Percentiles rank a stretch among this genome's conserved stretches.
Conservation (phyloP, 2,113 vertebrate genomes). For the Anguilla rostrata region DNA sequence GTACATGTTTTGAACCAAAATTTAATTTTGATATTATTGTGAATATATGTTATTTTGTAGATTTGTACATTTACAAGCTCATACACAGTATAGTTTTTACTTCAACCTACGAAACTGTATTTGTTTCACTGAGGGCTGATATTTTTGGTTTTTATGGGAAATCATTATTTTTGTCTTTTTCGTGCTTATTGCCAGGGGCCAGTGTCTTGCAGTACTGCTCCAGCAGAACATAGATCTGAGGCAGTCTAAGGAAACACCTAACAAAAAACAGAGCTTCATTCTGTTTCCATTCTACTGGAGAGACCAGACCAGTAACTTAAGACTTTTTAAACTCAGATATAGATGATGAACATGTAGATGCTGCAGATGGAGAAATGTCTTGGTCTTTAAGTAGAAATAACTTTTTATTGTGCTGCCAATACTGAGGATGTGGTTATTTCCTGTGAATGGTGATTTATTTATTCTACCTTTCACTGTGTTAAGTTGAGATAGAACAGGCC, state of each 20-base stretch:
- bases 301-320: neutral
- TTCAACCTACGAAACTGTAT: neutral
- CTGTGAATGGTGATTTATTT: neutral
- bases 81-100: too few relatives aligned
- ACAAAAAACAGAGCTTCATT: neutral
- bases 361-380: neutral
- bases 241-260: neutral
- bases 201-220: neutral
- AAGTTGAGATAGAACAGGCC: neutral
- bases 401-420: neutral
- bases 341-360: neutral
- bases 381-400: neutral
- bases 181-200: neutral
- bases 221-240: neutral
- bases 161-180: neutral
- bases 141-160: neutral
- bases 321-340: neutral
- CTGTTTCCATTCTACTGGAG: neutral
- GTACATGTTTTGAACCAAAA: neutral
- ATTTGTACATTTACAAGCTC: neutral
- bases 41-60: neutral
- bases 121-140: neutral
- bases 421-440: neutral
- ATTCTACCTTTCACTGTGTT: neutral
- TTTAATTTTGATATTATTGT: neutral